Evolutionary conservation across 2,797 vertebrate genomes (phyloP), one percentile per base, ranked within the genome.

Genomic region (Scolopax rusticola): DNA sequence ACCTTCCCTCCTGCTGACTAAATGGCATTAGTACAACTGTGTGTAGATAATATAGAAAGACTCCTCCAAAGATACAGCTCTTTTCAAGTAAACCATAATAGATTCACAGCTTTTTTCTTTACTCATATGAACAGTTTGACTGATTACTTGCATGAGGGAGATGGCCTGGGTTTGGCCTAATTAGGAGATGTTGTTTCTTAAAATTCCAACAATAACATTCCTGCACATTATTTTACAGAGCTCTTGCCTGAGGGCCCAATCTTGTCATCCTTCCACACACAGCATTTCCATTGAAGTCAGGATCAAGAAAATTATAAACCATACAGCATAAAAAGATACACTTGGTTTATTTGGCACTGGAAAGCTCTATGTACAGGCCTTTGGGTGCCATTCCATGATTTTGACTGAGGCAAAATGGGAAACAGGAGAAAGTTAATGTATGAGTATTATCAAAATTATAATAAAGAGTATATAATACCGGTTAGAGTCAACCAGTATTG

Each of bases 301-400:
- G 97, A 97, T 96, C 97, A 97, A 97, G 95, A 96, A 97, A 97
- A 96, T 96, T 96, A 90, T 71, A 95, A 96, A 96, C 92, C 89
- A 84, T 73, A 93, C 48, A 94, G 90, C 94, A 83, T 93, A 89
- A 95, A 97, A 94, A 97, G 95, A 97, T 89, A 90, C 61, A 75
- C 78, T 95, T 84, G 70, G 87, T 96, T 97, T 94, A 86, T 80
- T 90, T 96, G 89, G 95, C 95, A 94, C 75, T 94, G 81, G 86
- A 85, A 94, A 94, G 14, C 65, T 87, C 53, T 59, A 23, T 27
- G 8, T 41, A 50, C 80, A 87, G 84, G 71, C 88, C 92, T 95
- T 89, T 95, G 88, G 90, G 84, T 97, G 64, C 81, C 78, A 82
- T 84, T 90, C 78, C 8, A 2, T 68, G 15, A 81, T 89, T 94